Percentiles rank a stretch among this genome's conserved stretches.
phyloP scores from a whole-genome alignment of 2,797 vertebrate species.

The Lutjanus argentimaculatus region DNA sequence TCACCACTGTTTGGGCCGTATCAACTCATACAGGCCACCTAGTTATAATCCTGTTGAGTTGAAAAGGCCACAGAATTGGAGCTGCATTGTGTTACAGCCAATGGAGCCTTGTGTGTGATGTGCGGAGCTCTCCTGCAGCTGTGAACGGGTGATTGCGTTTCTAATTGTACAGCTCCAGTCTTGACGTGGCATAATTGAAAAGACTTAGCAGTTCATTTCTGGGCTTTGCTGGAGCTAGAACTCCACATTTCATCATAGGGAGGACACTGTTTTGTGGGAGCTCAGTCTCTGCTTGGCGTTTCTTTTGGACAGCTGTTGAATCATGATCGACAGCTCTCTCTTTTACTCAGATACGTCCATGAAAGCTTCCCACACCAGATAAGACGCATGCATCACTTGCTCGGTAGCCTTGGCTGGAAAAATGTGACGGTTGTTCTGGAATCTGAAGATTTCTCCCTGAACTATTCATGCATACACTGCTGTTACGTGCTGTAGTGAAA shows the following conservation, averaged over 20 bases:
- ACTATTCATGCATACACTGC: neutral
- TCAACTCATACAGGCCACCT: neutral
- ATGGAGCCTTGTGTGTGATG: neutral
- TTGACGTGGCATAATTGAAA: neutral
- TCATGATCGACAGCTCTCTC: neutral
- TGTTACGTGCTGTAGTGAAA: neutral
- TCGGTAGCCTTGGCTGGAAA: neutral
- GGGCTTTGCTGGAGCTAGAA: neutral
- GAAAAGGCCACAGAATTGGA: neutral
- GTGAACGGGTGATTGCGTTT: neutral
- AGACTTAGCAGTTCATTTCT: neutral
- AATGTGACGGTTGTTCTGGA: neutral
- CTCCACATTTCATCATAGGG: neutral
- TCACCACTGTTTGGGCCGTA: neutral
- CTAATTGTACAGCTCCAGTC: neutral
- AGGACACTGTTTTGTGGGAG: neutral
- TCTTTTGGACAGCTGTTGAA: neutral
- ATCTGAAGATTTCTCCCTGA: neutral
- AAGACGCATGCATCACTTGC: neutral
- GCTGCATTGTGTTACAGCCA: neutral
- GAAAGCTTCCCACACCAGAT: neutral
- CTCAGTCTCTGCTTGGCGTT: neutral
- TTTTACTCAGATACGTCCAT: neutral
- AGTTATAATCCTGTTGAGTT: neutral
- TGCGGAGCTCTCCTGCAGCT: constrained; percentile 6